These are phyloP conservation scores for Anguilla anguilla DNA, from an alignment of 2,797 vertebrate species.

Conservation along the genomic window DNA sequence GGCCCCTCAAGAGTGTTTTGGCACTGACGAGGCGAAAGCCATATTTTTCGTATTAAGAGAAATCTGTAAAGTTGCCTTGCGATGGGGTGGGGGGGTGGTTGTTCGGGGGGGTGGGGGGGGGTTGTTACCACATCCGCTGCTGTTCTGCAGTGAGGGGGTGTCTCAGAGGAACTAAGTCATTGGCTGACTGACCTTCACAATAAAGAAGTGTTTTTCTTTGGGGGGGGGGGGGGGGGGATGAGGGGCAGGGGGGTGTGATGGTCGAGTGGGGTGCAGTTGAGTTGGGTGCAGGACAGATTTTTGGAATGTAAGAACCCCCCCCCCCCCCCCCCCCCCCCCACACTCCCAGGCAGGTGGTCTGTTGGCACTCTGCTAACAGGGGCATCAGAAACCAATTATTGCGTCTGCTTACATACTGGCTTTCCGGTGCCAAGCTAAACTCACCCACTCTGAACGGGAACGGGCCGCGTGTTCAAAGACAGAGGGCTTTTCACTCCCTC, in stretches of 20 bases:
- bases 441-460: conserved; percentile 62
- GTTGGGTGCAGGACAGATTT: not conserved
- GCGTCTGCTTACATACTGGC: conserved; percentile 65
- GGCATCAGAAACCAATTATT: conserved; percentile 84
- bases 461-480: conserved; percentile 59
- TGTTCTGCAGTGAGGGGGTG: conserved; percentile 34
- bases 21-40: conserved; percentile 38
- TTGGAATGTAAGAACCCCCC: not conserved
- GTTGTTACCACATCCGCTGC: conserved; percentile 42
- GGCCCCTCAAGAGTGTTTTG: conserved; percentile 38
- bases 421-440: conserved; percentile 77
- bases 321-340: not conserved
- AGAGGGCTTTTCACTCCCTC: not conserved
- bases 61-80: conserved; percentile 50
- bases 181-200: conserved; percentile 37
- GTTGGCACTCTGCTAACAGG: conserved; percentile 73
- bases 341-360: conserved; percentile 74
- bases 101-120: not conserved
- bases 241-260: not conserved
- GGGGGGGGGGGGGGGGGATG: conserved; percentile 28
- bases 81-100: not conserved
- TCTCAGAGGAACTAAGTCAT: conserved; percentile 24
- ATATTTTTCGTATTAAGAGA: conserved; percentile 60
- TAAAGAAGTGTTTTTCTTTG: conserved; percentile 15
- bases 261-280: conserved; percentile 40